phyloP scores from a whole-genome alignment of 2,797 vertebrate species.

The Alca torda region DNA sequence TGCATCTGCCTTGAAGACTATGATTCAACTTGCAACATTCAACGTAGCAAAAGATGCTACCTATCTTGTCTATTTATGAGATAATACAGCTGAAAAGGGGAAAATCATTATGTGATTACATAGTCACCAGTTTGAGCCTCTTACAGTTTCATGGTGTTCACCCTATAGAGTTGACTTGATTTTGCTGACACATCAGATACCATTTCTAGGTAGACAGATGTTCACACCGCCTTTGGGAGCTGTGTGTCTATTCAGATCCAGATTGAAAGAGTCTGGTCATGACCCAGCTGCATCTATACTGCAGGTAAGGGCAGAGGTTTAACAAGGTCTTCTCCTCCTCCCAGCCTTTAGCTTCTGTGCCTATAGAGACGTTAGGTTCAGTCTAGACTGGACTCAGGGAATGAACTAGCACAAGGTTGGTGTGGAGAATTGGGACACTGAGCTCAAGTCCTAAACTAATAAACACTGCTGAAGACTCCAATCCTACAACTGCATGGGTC shows the following conservation, averaged over 20 bases:
- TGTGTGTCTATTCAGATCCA: not conserved
- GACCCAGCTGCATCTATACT: not conserved
- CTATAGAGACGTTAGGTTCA: not conserved
- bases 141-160: not conserved
- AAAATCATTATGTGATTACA: not conserved
- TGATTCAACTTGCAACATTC: not conserved
- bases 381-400: not conserved
- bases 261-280: not conserved
- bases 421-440: not conserved
- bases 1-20: not conserved
- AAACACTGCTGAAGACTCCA: not conserved
- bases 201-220: not conserved
- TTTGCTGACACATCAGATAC: not conserved
- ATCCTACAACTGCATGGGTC: not conserved
- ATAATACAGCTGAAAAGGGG: not conserved
- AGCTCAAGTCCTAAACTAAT: not conserved
- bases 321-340: not conserved
- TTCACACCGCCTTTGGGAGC: not conserved
- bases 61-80: not conserved
- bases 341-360: not conserved
- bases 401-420: not conserved
- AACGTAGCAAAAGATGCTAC: not conserved
- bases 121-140: not conserved
- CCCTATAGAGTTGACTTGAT: not conserved
- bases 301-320: not conserved